A percentile compares a stretch with the other conserved stretches of the same genome.
Conservation (phyloP, 1,140 invertebrate species). For the Magallana gigas region DNA sequence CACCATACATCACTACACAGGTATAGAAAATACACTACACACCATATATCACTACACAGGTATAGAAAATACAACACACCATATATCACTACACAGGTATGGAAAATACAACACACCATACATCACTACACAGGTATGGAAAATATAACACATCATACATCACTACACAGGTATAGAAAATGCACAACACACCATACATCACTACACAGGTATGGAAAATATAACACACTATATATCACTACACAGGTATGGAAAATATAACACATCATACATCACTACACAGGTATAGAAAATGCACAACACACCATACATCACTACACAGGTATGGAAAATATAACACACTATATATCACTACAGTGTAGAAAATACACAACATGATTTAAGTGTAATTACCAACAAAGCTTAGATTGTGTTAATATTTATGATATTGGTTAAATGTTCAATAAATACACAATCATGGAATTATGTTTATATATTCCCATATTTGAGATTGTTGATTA, state of each 20-base stretch:
- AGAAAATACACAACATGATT: not conserved
- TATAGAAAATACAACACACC: not conserved
- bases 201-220: constrained; percentile 6
- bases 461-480: not conserved
- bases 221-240: not conserved
- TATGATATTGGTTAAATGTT: not conserved
- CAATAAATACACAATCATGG: not conserved
- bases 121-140: not conserved
- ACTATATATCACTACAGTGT: not conserved
- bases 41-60: constrained; percentile 22
- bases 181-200: not conserved
- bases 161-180: not conserved
- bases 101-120: not conserved
- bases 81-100: constrained; percentile 8
- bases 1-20: not conserved
- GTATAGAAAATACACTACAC: not conserved
- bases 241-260: not conserved
- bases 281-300: not conserved
- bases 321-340: not conserved
- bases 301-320: not conserved
- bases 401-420: not conserved
- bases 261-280: not conserved
- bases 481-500: too few relatives aligned
- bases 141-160: not conserved
- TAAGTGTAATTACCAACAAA: not conserved